phyloP scores from a whole-genome alignment of 2,797 vertebrate genomes.

The Hippocampus kuda region DNA sequence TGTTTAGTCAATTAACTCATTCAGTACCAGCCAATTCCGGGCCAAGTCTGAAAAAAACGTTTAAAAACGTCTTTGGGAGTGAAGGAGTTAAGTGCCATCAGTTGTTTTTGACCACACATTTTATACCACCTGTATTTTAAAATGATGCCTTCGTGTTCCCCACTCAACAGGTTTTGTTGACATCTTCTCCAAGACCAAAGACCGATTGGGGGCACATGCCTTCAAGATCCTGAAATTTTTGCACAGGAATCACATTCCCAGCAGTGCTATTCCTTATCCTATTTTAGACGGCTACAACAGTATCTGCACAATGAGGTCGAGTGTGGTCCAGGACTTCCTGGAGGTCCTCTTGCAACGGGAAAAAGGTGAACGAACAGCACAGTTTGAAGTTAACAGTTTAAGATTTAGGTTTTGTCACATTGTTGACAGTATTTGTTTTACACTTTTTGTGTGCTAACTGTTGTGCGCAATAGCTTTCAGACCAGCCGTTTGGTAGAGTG shows the following conservation, averaged over 20 bases:
- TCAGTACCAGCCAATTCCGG: too few species aligned
- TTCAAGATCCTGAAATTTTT: slow-evolving; percentile 88
- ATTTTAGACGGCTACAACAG: slow-evolving; percentile 90
- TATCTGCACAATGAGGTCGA: slow-evolving; percentile 88
- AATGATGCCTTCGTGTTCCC: not conserved
- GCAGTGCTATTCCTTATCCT: slow-evolving; percentile 83
- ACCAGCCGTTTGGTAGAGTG: too few species aligned
- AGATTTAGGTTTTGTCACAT: not conserved
- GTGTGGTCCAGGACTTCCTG: slow-evolving; percentile 82
- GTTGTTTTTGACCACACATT: not conserved
- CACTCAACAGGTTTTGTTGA: slow-evolving; percentile 82
- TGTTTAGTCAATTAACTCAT: not conserved
- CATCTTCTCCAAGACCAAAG: slow-evolving; percentile 93
- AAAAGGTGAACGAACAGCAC: slow-evolving; percentile 67
- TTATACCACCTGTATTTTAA: not conserved
- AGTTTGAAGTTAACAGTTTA: not conserved
- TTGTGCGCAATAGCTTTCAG: too few species aligned
- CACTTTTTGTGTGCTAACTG: too few species aligned
- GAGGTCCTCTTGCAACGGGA: slow-evolving; percentile 87
- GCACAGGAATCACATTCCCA: slow-evolving; percentile 89
- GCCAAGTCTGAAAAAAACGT: too few species aligned
- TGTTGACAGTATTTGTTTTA: not conserved
- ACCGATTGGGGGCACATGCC: slow-evolving; percentile 77
- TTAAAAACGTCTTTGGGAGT: too few species aligned
- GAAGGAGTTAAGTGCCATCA: slow-evolving; percentile 3